Base-by-base conservation (phyloP, 2,113 vertebrate genomes). In the Ranitomeya variabilis region DNA sequence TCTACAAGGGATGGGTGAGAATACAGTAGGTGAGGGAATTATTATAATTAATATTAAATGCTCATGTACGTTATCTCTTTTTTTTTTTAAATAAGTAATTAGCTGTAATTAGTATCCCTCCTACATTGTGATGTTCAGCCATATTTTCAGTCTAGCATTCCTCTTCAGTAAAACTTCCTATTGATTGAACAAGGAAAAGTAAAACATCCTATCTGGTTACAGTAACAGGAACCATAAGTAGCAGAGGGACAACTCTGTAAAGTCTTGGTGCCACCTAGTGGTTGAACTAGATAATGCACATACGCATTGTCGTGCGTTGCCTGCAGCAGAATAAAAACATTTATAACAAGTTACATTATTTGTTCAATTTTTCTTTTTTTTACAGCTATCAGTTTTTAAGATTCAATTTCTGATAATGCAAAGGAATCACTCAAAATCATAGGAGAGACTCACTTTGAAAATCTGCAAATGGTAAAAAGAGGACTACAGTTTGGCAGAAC, bases 181-280 rank as follows among this genome's bases (percentile, higher is more conserved):
- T 5, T 45, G 13, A 60, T 16, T 60, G 14, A 60, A 14, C 59
- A 60, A 15, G 15, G 15, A 15, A 15, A 60, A 60, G n/a, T 23
- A 23, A n/a, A 67, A 19, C 64, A 60, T n/a, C 21, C 21, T 21
- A 67, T 11, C 64, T 4, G 7, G 59, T 60, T 15, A 16, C 23
- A 26, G 23, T 31, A 31, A 15, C 37, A 2, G 6, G 19, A 73
- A 16, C 26, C 2, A 37, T 14, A 21, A 6, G 15, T 31, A 77
- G 37, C 37, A 45, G 37, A 77, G 6, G 13, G 4, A 3, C 6
- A 16, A 57, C 77, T 80, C n/a, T 31, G 12, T 9, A 76, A 52
- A 52, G 18, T 51, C 12, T 64, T 15, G n/a, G n/a, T 21, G 57
- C 81, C 81, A 83, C 21, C 81, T 83, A 69, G 37, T 83, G 81